Evolutionary conservation across 2,113 vertebrate genomes (phyloP), one percentile per base, ranked within the genome.

Genomic region (Indicator indicator): DNA sequence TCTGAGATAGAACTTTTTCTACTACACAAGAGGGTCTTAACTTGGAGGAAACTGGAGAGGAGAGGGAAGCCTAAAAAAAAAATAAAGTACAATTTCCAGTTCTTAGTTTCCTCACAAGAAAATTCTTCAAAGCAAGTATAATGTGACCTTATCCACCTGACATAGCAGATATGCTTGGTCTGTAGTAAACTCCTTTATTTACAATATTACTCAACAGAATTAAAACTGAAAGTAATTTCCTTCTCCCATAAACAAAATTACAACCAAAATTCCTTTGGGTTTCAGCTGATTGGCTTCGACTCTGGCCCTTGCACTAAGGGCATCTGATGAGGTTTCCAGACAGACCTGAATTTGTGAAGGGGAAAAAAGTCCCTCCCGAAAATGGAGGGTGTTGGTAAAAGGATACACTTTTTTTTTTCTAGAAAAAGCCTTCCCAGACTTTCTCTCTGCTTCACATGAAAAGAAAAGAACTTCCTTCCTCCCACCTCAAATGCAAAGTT

Each of bases 161-260:
- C 21, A 26, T 0, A 67, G 40, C 16, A 68, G 1, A 5, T 3
- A 15, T 2, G 19, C 19, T 40, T 38, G 19, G 48, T 15, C 55
- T 58, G 68, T 48, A 58, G 50, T 50, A 5, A 74, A 54, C 33
- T 30, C 23, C 23, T 70, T 85, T 11, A 54, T 9, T 80, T 79
- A 79, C 2, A 59, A 3, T 23, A 54, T 12, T 26, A 71, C 36
- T 71, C 27, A 78, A 33, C 27, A 33, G 5, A 36, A 54, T 4
- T 15, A 60, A 56, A 4, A 11, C 40, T 30, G 42, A 1, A 68
- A 16, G 23, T 27, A 9, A 48, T n/a, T 62, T 54, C 20, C 24
- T 82, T 68, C 7, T 78, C 27, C 23, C 38, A 26, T 3, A 68
- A 59, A 59, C 46, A 74, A 36, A 62, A 42, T 21, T 7, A 26